Base-by-base conservation (phyloP, 2,113 vertebrate genomes). In the Rhadina sibilatrix region DNA sequence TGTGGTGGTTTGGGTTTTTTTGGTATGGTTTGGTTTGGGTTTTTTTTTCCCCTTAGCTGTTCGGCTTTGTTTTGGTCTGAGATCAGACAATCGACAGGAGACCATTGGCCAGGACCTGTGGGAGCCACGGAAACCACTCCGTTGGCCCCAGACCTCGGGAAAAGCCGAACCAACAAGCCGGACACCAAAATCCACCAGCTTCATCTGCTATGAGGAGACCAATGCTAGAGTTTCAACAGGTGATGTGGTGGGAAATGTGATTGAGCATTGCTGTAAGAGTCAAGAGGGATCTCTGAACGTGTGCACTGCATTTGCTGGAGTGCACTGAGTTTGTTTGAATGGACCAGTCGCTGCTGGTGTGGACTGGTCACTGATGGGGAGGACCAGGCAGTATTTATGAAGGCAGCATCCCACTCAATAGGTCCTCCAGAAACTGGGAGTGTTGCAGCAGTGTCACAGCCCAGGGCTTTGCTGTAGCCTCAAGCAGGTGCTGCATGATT, bases 81-180 rank as follows among this genome's bases (percentile, higher is more conserved):
- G 40, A 31, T 38, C 50, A 15, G 16, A 66, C 20, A 66, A 12
- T 20, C 5, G 2, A 20, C 27, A 54, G 19, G 33, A 65, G 38
- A 46, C 33, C 2, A 0, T 31, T 1, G 1, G 9, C 61, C 25
- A 20, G 50, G n/a, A 46, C 27, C 21, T 56, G 33, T 1, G 1
- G 33, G 33, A 80, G n/a, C 16, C 1, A 2, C 2, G 1, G 27
- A 12, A 37, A 46, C 21, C 27, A 24, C 40, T 56, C 40, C 1
- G 2, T 27, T 1, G 0, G 21, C 40, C 40, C 54, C 28, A 80
- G n/a, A n/a, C 38, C 49, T 64, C 1, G 0, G 60, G 24, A 14
- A 35, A 53, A 53, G 31, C 15, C 14, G 15, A 79, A 44, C 31
- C 60, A 64, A 35, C 15, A 44, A 35, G 15, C 64, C 3, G 19